These are phyloP conservation scores for Physella acuta DNA, from an alignment of 1,140 invertebrate genomes.

Conservation along the genomic window DNA sequence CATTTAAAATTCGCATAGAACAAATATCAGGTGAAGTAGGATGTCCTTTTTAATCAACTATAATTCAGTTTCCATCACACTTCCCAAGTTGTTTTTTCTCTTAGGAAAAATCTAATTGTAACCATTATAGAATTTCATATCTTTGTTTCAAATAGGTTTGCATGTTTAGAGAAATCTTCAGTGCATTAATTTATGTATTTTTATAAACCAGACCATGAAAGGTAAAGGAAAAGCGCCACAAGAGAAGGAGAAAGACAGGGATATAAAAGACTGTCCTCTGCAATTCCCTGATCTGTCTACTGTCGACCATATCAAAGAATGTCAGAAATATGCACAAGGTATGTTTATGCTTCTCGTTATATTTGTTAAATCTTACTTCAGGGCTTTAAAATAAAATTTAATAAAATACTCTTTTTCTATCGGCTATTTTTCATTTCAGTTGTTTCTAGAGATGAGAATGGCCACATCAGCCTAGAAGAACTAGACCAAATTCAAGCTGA, in stretches of 20 bases:
- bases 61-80: too few species aligned
- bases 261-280: constrained; percentile 58
- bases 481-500: constrained; percentile 83
- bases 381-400: too few species aligned
- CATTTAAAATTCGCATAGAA: too few species aligned
- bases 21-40: too few species aligned
- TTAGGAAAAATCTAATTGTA: too few species aligned
- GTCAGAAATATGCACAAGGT: constrained; percentile 56
- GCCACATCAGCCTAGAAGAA: constrained; percentile 74
- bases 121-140: too few species aligned
- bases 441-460: constrained; percentile 66
- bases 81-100: too few species aligned
- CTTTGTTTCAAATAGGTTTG: too few species aligned
- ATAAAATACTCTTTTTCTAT: background rate
- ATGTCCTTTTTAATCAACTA: too few species aligned
- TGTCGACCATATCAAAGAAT: constrained; percentile 55
- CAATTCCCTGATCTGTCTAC: constrained; percentile 58
- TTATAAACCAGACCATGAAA: constrained; percentile 36
- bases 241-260: constrained; percentile 26
- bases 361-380: background rate
- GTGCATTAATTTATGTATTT: background rate
- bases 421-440: constrained; percentile 52
- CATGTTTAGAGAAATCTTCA: background rate
- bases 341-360: too few species aligned
- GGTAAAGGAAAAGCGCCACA: constrained; percentile 42